phyloP scores from a whole-genome alignment of 2,888 invertebrate species.

The Sipha maydis region DNA sequence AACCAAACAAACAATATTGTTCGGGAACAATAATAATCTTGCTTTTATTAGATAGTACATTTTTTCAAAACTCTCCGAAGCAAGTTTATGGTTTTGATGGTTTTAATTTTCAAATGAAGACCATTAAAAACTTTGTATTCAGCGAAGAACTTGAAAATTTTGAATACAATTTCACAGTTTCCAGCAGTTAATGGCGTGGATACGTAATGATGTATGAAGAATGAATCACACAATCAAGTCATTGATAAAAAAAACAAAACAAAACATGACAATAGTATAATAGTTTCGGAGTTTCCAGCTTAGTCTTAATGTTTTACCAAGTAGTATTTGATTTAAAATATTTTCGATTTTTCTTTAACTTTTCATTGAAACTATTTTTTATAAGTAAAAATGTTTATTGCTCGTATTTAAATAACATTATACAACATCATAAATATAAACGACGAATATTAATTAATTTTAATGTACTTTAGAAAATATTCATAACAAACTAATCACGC shows the following conservation, averaged over 20 bases:
- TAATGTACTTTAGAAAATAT: background rate
- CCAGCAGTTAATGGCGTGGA: too few relatives aligned
- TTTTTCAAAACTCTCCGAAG: conserved; percentile 1
- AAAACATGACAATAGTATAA: too few relatives aligned
- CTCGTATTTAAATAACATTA: background rate
- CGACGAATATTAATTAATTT: background rate
- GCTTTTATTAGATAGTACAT: conserved; percentile 16
- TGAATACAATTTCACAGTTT: too few relatives aligned
- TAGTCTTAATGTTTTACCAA: too few relatives aligned
- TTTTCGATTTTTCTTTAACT: background rate
- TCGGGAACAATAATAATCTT: background rate
- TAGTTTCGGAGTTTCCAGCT: too few relatives aligned
- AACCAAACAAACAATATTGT: conserved; percentile 20
- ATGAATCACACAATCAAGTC: too few relatives aligned
- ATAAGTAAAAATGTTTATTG: background rate
- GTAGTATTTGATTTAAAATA: too few relatives aligned
- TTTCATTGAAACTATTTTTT: background rate
- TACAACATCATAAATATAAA: background rate
- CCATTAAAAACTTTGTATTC: background rate
- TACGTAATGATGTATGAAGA: too few relatives aligned
- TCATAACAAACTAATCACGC: too few relatives aligned
- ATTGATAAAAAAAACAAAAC: too few relatives aligned
- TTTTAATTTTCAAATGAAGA: background rate
- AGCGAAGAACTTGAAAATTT: background rate
- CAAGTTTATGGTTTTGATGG: conserved; percentile 1